phyloP scores from a whole-genome alignment of 2,888 invertebrate species.

The Operophtera brumata region DNA sequence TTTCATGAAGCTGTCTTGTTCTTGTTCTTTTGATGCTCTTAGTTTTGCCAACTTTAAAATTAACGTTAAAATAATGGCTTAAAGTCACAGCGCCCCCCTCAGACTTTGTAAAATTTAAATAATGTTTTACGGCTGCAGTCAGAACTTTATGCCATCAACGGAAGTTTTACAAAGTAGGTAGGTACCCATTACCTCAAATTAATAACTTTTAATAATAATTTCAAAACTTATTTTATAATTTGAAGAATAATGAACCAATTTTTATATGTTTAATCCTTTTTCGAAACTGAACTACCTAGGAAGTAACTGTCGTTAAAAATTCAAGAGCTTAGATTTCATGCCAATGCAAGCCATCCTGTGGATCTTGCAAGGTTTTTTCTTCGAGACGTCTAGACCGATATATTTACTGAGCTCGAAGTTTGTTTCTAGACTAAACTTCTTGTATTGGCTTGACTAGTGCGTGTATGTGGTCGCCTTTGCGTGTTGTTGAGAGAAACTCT shows the following conservation, averaged over 20 bases:
- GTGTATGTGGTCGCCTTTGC: conserved; percentile 5
- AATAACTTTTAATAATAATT: too few species aligned
- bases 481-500: not conserved
- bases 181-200: too few species aligned
- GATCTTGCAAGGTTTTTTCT: conserved; percentile 11
- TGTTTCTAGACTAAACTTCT: conserved; percentile 17
- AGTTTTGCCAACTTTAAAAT: not conserved
- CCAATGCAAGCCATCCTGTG: conserved; percentile 5
- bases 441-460: conserved; percentile 7
- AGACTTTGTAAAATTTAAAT: too few species aligned
- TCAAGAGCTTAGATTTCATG: not conserved
- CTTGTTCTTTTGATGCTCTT: not conserved
- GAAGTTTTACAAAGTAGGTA: too few species aligned
- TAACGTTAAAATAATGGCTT: not conserved
- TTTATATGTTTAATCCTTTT: not conserved
- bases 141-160: too few species aligned
- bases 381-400: conserved; percentile 25
- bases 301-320: not conserved
- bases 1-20: not conserved
- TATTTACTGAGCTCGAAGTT: conserved; percentile 16
- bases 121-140: too few species aligned
- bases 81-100: too few species aligned
- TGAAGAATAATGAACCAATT: too few species aligned
- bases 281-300: not conserved
- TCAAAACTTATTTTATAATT: too few species aligned